Evolutionary conservation across 2,797 vertebrate species (phyloP).

Genomic region (Oreochromis mossambicus): DNA sequence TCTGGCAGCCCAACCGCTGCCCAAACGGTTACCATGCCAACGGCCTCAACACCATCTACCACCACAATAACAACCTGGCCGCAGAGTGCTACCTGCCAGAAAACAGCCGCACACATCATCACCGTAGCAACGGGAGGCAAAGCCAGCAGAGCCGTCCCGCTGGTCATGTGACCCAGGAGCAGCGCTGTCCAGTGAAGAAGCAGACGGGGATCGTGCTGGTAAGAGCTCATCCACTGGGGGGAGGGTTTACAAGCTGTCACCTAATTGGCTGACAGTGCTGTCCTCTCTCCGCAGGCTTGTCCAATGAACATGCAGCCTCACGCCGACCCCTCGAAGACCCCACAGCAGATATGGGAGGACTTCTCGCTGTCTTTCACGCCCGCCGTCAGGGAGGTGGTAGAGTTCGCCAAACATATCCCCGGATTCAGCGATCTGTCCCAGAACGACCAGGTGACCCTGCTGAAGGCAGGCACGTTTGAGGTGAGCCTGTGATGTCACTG

Average conservation of each 20-base stretch:
- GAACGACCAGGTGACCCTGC: constrained; percentile 88
- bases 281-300: constrained; percentile 77
- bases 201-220: constrained; percentile 80
- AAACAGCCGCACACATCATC: neutral
- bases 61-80: constrained; percentile 67
- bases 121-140: constrained; percentile 68
- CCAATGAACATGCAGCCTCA: constrained; percentile 89
- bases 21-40: constrained; percentile 66
- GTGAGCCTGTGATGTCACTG: constrained; percentile 47
- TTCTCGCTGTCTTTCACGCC: constrained; percentile 92
- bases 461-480: constrained; percentile 95
- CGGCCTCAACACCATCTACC: constrained; percentile 66
- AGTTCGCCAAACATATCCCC: constrained; percentile 91
- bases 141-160: constrained; percentile 47
- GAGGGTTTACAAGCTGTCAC: neutral
- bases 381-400: constrained; percentile 88
- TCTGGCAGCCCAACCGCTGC: constrained; percentile 70
- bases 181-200: constrained; percentile 75
- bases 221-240: constrained; percentile 41
- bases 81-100: constrained; percentile 8
- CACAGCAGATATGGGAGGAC: constrained; percentile 92
- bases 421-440: constrained; percentile 86
- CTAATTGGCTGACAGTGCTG: neutral
- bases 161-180: constrained; percentile 37
- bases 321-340: constrained; percentile 77